Conservation (phyloP, 2,113 vertebrate genomes). For the Pachycephala philippinensis region DNA sequence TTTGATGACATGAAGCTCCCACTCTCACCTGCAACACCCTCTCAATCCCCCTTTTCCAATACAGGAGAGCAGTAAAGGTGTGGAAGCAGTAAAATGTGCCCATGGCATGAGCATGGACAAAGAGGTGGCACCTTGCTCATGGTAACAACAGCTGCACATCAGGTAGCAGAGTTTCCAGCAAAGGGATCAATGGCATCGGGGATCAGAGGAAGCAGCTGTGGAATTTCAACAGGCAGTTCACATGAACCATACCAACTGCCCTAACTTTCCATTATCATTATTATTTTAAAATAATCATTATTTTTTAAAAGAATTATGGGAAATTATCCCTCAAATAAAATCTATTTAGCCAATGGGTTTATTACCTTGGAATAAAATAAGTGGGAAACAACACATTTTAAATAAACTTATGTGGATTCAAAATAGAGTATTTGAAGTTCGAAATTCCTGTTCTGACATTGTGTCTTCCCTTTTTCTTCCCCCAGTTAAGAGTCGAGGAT, state of each 20-base stretch:
- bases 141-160: neutral
- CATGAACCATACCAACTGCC: neutral
- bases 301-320: neutral
- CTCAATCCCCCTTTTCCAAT: neutral
- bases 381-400: neutral
- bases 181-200: neutral
- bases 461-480: neutral
- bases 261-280: neutral
- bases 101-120: accelerated
- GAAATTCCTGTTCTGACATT: neutral
- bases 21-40: neutral
- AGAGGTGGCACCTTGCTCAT: neutral
- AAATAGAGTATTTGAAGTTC: neutral
- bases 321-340: neutral
- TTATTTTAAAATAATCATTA: too few relatives aligned
- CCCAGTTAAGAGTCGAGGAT: neutral
- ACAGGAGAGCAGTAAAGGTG: neutral
- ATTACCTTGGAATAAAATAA: neutral
- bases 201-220: neutral
- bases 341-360: neutral
- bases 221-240: neutral
- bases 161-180: neutral
- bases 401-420: neutral
- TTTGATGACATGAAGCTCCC: neutral
- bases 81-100: neutral